Evolutionary conservation across 1,140 invertebrate species (phyloP).

Genomic region (Scylla paramamosain): DNA sequence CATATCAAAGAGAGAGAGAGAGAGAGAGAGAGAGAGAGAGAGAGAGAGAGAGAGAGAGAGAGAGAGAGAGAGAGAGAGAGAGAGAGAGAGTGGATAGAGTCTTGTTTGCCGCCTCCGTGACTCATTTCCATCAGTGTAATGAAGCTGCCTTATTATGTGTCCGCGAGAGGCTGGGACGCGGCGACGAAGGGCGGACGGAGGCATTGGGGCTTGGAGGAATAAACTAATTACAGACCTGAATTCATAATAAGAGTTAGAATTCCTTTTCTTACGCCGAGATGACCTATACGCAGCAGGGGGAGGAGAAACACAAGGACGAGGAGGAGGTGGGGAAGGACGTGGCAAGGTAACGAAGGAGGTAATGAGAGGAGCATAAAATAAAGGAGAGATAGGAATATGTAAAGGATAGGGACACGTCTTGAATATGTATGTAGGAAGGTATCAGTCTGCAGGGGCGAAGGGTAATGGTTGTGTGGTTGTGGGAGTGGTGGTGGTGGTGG

Average conservation of each 20-base stretch:
- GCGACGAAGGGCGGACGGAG: background rate
- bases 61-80: background rate
- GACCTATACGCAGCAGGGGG: background rate
- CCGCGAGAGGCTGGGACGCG: background rate
- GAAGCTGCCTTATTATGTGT: background rate
- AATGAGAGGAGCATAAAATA: no score
- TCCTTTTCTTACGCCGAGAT: background rate
- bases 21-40: slow-evolving; percentile 11
- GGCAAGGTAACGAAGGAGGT: background rate
- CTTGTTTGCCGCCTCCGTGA: background rate
- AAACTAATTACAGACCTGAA: background rate
- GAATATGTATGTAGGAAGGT: no score
- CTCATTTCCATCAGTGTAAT: slow-evolving; percentile 13
- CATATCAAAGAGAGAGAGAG: background rate
- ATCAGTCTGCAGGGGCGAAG: no score
- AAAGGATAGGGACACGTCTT: no score
- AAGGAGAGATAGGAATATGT: no score
- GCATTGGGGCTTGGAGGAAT: background rate
- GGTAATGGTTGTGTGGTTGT: no score
- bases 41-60: slow-evolving; percentile 1
- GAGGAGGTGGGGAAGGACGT: background rate
- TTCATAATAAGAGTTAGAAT: background rate
- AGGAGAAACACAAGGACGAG: background rate
- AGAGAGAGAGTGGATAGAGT: background rate
- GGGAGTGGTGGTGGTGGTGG: no score